phyloP scores from a whole-genome alignment of 92 coral and sea anemone genomes.

The Heliopora coerulea region DNA sequence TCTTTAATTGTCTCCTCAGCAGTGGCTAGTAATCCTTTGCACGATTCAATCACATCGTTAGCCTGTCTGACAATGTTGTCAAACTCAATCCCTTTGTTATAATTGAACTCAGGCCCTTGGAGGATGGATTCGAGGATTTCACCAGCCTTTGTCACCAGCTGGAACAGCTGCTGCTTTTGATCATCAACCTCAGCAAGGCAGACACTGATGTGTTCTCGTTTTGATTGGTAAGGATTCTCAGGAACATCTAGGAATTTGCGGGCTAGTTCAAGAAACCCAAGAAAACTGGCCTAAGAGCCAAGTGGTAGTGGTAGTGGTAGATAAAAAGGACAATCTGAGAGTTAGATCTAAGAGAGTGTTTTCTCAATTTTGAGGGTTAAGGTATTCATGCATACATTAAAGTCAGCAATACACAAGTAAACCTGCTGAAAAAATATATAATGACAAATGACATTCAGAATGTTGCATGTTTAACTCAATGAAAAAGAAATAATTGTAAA shows the following conservation, averaged over 20 bases:
- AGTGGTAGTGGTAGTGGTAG: background rate
- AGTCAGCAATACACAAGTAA: too few relatives aligned
- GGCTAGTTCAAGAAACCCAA: background rate
- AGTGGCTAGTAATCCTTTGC: constrained; percentile 1
- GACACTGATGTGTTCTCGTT: background rate
- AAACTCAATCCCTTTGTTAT: background rate
- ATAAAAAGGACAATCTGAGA: too few relatives aligned
- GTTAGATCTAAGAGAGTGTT: too few relatives aligned
- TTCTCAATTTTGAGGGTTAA: too few relatives aligned
- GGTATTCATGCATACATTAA: too few relatives aligned
- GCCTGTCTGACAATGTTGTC: constrained; percentile 35
- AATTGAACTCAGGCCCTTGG: background rate
- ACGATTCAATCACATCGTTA: constrained; percentile 6
- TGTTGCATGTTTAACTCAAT: too few relatives aligned
- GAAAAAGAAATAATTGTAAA: too few relatives aligned
- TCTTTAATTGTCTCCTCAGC: constrained; percentile 1
- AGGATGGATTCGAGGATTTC: background rate
- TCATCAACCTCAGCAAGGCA: constrained; percentile 2
- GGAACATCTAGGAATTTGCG: background rate
- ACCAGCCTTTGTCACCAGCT: constrained; percentile 7
- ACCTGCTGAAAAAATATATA: too few relatives aligned
- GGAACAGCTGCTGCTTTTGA: background rate
- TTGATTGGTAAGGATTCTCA: background rate
- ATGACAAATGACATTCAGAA: too few relatives aligned
- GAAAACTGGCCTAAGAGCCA: background rate